A percentile compares a stretch with the other conserved stretches of the same genome.
Conservation (phyloP, 2,888 invertebrate species). For the Meiosimyza decipiens region DNA sequence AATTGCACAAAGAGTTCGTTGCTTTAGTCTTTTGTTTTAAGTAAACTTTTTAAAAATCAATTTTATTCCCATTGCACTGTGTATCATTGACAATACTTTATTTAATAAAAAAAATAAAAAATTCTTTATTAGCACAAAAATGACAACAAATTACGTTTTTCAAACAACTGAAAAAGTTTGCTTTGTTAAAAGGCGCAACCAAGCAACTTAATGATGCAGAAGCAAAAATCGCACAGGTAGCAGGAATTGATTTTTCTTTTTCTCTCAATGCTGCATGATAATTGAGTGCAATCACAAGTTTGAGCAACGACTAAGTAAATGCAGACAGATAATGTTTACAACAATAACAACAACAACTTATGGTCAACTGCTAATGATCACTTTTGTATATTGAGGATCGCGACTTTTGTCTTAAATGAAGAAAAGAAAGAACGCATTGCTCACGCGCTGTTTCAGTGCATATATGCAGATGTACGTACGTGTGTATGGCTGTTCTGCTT, state of each 20-base stretch:
- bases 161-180: conserved; percentile 30
- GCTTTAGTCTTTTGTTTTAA: not conserved
- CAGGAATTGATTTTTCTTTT: not conserved
- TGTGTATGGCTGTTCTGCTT: not conserved
- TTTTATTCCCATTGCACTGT: not conserved
- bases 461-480: not conserved
- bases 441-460: not conserved
- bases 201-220: not conserved
- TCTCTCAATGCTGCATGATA: conserved; percentile 16
- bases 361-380: conserved; percentile 54
- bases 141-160: not conserved
- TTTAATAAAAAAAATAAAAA: conserved; percentile 26
- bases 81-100: conserved; percentile 24
- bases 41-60: not conserved
- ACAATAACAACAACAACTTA: conserved; percentile 29
- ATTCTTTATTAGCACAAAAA: conserved; percentile 14
- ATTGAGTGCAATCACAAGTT: conserved; percentile 25
- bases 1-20: too few relatives aligned
- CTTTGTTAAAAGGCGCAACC: conserved; percentile 49
- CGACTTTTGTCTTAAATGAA: not conserved
- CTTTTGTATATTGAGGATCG: conserved; percentile 10
- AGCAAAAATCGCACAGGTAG: too few relatives aligned
- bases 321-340: conserved; percentile 11
- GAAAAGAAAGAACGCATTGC: not conserved
- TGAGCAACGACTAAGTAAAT: conserved; percentile 14